Base-by-base conservation (phyloP, 2,888 invertebrate genomes). In the Nomada hirtipes region DNA sequence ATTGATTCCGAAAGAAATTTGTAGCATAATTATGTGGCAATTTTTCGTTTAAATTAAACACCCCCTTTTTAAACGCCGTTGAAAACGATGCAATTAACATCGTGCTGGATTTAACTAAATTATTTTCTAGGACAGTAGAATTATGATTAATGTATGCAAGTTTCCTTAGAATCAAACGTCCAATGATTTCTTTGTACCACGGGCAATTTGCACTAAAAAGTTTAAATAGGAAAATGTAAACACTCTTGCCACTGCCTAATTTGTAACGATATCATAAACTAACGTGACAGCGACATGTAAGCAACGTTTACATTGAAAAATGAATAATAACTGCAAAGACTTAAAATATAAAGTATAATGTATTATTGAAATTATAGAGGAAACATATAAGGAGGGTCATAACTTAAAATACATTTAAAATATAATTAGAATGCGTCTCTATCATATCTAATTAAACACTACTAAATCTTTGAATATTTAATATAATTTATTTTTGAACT, bases 221-320 rank as follows among this genome's bases (percentile, higher is more conserved):
- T 26, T 26, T 26, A 26, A 26, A 26, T 26, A 26, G 2, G 26
- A 26, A 26, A 26, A 26, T 26, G 26, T 26, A 26, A 26, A 26
- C 26, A 26, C 2, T 26, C 26, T 7, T 47, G 10, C 1, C 47
- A 11, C 3, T 47, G 15, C 15, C 15, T 47, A 11, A 15, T 47
- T 47, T 47, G 13, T 15, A 60, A 52, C 1, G 7, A 20, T 61
- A 7, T 47, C 36, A n/a, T 2, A 68, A 18, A 55, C 13, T 79
- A 69, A 70, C 26, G 10, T 70, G 69, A 68, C 13, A 44, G 18
- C 3, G 44, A 13, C 44, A 13, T 53, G 3, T 9, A 42, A 68
- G 57, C 50, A 52, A 23, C 29, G 2, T 42, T 7, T 13, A 73
- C 2, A 13, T 26, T 42, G 10, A 26, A 36, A 15, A 53, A 36